phyloP scores from a whole-genome alignment of 2,113 vertebrate genomes.

The Caranx ignobilis region DNA sequence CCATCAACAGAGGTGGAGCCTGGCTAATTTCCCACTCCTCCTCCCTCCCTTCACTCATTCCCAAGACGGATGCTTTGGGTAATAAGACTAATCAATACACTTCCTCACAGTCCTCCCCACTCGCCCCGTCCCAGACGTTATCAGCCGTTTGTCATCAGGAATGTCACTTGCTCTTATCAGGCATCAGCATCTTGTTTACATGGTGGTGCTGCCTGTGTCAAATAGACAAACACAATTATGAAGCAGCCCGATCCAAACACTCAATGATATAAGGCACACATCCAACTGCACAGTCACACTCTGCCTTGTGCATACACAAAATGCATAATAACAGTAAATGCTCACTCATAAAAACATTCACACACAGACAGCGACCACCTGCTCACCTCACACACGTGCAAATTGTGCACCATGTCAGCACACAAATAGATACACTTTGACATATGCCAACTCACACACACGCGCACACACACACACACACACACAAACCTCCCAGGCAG shows the following conservation, averaged over 20 bases:
- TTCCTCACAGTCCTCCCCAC: conserved; percentile 65
- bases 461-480: conserved; percentile 26
- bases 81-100: conserved; percentile 89
- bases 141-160: conserved; percentile 82
- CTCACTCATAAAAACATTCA: background rate
- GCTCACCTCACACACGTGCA: conserved; percentile 16
- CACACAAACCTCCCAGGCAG: conserved; percentile 62
- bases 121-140: conserved; percentile 67
- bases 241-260: background rate
- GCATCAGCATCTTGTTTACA: conserved; percentile 82
- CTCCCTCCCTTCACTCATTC: conserved; percentile 60
- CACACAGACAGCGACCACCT: conserved; percentile 15
- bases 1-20: conserved; percentile 77
- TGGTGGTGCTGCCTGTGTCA: conserved; percentile 22
- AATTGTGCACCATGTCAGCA: conserved; percentile 27
- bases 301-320: conserved; percentile 7
- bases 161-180: conserved; percentile 78
- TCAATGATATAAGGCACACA: background rate
- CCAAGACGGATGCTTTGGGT: conserved; percentile 85
- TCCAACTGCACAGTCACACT: background rate
- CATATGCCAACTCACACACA: conserved; percentile 1
- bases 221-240: background rate
- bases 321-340: background rate
- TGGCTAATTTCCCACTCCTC: conserved; percentile 82
- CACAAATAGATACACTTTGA: conserved; percentile 18